These are phyloP conservation scores for Mixornis gularis DNA, from an alignment of 2,113 vertebrate species.

Conservation along the genomic window DNA sequence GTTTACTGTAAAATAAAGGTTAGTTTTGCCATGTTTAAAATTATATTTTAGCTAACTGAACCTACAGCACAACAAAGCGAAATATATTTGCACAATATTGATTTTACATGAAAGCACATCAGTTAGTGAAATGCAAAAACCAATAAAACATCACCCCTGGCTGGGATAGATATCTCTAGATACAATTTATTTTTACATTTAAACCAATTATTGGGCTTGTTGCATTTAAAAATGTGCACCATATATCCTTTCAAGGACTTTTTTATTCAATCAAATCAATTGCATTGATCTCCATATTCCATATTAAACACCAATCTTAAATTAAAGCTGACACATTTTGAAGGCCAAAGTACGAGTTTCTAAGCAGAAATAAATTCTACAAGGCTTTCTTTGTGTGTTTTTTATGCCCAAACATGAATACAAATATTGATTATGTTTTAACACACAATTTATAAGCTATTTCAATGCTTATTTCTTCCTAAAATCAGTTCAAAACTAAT, in stretches of 20 bases:
- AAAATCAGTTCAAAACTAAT: conserved; percentile 48
- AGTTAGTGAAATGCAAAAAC: conserved; percentile 73
- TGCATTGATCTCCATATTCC: conserved; percentile 65
- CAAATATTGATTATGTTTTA: conserved; percentile 68
- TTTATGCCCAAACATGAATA: conserved; percentile 49
- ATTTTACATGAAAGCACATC: conserved; percentile 74
- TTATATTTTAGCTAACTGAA: conserved; percentile 42
- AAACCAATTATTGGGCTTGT: conserved; percentile 70
- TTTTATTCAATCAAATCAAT: conserved; percentile 71
- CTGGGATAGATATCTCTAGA: conserved; percentile 62
- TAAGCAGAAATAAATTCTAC: conserved; percentile 53
- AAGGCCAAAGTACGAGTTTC: conserved; percentile 24
- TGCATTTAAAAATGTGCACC: conserved; percentile 62
- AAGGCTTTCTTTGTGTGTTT: conserved; percentile 32
- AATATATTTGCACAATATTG: conserved; percentile 67
- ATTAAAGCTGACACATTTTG: conserved; percentile 67
- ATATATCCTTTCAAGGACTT: conserved; percentile 67
- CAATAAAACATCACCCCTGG: conserved; percentile 65
- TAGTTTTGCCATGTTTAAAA: conserved; percentile 43
- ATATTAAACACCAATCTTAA: conserved; percentile 66
- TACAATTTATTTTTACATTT: conserved; percentile 73
- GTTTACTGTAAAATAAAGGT: conserved; percentile 49
- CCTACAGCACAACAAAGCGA: conserved; percentile 54
- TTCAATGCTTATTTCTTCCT: conserved; percentile 18
- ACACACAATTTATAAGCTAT: conserved; percentile 50